Conservation (phyloP, 2,888 invertebrate species). For the Eretmocerus hayati region DNA sequence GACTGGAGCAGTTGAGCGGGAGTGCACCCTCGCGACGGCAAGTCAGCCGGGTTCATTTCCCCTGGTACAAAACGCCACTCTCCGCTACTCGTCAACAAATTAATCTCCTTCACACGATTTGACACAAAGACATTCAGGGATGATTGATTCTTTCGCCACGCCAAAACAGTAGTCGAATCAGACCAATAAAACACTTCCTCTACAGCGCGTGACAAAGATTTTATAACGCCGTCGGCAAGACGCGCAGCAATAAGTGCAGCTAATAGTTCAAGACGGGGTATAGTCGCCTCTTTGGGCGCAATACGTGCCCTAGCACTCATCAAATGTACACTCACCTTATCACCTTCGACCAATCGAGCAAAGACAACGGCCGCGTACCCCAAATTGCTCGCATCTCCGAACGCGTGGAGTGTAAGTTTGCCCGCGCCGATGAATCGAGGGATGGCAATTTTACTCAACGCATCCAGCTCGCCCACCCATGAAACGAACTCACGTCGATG, state of each 20-base stretch:
- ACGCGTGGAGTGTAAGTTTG: conserved; percentile 24
- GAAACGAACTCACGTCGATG: neutral
- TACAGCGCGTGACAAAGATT: conserved; percentile 25
- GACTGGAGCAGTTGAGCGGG: conserved; percentile 26
- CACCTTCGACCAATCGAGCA: neutral
- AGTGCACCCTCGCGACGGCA: conserved; percentile 33
- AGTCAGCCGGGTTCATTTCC: conserved; percentile 32
- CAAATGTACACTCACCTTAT: too few species aligned
- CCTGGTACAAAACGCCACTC: conserved; percentile 33
- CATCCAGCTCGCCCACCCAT: neutral
- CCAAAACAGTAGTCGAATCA: neutral
- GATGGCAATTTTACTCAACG: neutral
- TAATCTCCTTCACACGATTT: conserved; percentile 13
- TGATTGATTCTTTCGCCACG: neutral
- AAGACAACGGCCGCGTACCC: conserved; percentile 11
- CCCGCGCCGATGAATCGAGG: neutral
- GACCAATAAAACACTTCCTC: conserved; percentile 19
- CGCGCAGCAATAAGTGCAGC: conserved; percentile 18
- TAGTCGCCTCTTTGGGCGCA: too few species aligned
- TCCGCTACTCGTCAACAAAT: neutral
- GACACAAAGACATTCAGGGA: neutral
- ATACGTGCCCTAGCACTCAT: too few species aligned
- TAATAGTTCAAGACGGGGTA: conserved; percentile 17
- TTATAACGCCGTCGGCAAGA: neutral
- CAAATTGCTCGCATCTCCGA: conserved; percentile 27